A percentile compares a stretch with the other conserved stretches of the same genome.
Evolutionary conservation across 2,797 vertebrate genomes (phyloP).

Genomic region (Darevskia mixta): DNA sequence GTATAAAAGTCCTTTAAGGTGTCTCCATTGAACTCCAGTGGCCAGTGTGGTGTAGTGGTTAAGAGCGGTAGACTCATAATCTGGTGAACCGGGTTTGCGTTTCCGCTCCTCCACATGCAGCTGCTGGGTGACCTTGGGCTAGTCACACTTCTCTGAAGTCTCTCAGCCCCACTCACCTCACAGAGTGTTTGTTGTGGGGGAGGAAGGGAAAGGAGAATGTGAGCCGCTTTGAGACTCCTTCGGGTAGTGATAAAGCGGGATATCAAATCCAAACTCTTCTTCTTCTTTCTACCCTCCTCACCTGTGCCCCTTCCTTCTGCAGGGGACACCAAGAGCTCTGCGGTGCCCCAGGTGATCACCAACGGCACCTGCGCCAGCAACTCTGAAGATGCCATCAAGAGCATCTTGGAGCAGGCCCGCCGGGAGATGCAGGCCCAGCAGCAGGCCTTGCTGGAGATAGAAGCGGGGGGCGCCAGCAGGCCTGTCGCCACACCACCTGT

Average conservation of each 20-base stretch:
- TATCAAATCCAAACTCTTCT: no score
- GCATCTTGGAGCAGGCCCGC: constrained; percentile 92
- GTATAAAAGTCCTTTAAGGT: neutral
- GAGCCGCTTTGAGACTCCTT: no score
- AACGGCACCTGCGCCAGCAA: constrained; percentile 76
- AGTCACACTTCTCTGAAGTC: no score
- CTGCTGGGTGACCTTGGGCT: no score
- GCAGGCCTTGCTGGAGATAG: constrained; percentile 93
- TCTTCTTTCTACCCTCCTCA: neutral
- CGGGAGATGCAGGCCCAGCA: constrained; percentile 95
- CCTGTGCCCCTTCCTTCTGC: neutral
- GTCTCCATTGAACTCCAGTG: neutral
- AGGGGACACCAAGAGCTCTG: constrained; percentile 87
- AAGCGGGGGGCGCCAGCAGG: constrained; percentile 80
- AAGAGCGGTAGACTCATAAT: no score
- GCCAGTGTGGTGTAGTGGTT: no score
- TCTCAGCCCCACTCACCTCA: no score
- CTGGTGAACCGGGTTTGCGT: no score
- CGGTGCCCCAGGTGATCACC: constrained; percentile 69
- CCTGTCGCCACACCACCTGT: constrained; percentile 52
- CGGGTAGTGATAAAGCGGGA: no score
- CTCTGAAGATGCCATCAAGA: constrained; percentile 93
- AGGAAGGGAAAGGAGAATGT: no score
- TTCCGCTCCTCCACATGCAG: no score
- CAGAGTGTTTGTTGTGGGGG: no score